phyloP scores from a whole-genome alignment of 2,113 vertebrate species.

The Motacilla alba region DNA sequence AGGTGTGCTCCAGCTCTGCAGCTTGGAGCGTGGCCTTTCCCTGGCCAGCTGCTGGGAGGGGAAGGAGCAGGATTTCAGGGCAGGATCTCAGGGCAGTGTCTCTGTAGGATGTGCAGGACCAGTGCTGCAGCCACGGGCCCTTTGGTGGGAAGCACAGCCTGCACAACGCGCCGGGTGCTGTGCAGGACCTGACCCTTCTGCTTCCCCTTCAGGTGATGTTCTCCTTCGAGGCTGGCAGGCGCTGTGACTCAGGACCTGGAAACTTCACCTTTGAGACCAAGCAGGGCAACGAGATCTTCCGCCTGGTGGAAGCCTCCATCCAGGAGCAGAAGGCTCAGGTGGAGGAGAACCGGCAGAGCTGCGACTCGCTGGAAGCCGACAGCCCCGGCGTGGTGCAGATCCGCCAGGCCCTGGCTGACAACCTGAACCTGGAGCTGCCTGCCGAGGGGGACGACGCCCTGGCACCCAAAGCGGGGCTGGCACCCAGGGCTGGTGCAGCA shows the following conservation, averaged over 20 bases:
- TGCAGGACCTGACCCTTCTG: not conserved
- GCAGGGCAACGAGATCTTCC: constrained; percentile 94
- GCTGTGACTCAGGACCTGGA: constrained; percentile 91
- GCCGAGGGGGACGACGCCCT: not conserved
- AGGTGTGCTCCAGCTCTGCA: not conserved
- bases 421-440: constrained; percentile 40
- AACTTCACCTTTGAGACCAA: constrained; percentile 97
- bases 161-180: rapidly evolving
- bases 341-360: constrained; percentile 78
- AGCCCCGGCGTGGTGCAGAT: constrained; percentile 58
- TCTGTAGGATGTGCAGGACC: not conserved
- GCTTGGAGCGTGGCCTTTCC: not conserved
- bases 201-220: constrained; percentile 89
- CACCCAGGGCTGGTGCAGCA: constrained; percentile 36
- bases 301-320: constrained; percentile 89
- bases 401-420: constrained; percentile 59
- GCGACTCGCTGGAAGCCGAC: constrained; percentile 64
- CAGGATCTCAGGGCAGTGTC: not conserved
- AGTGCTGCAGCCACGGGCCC: rapidly evolving
- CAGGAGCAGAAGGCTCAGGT: constrained; percentile 84
- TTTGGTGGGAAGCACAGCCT: not conserved
- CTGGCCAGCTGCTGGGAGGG: not conserved
- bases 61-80: not conserved
- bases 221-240: constrained; percentile 93
- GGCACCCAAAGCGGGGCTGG: not conserved